Evolutionary conservation across 2,888 invertebrate species (phyloP).

Genomic region (Agonopterix alstromeriana): DNA sequence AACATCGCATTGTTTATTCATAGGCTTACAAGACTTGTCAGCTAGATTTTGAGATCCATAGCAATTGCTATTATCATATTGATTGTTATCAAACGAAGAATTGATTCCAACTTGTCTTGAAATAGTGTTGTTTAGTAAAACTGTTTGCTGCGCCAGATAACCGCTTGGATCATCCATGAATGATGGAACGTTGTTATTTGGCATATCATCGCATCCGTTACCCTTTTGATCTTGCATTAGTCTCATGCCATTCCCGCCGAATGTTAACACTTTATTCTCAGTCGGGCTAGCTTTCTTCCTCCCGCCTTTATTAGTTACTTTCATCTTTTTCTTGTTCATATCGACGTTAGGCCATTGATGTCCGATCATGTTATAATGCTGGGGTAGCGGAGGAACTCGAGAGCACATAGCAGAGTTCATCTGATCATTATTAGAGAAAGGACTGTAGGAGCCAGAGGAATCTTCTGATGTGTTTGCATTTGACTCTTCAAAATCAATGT

Average conservation of each 20-base stretch:
- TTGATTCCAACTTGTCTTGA: conserved; percentile 78
- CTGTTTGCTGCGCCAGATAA: conserved; percentile 93
- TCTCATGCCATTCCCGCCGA: conserved; percentile 51
- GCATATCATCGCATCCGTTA: conserved; percentile 60
- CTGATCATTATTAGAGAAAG: conserved; percentile 47
- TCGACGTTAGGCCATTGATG: conserved; percentile 66
- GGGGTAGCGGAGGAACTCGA: conserved; percentile 84
- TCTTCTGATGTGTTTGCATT: conserved; percentile 55
- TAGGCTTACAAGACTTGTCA: conserved; percentile 39
- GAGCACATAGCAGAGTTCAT: conserved; percentile 74
- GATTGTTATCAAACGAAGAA: conserved; percentile 44
- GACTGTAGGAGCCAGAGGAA: conserved; percentile 42
- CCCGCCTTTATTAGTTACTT: conserved; percentile 67
- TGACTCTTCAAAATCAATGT: conserved; percentile 51
- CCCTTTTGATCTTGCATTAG: conserved; percentile 51
- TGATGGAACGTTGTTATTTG: conserved; percentile 81
- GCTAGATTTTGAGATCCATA: conserved; percentile 38
- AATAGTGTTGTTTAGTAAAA: conserved; percentile 88
- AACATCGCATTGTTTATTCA: conserved; percentile 34
- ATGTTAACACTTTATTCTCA: conserved; percentile 47
- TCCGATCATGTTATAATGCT: conserved; percentile 73
- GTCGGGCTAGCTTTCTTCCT: conserved; percentile 64
- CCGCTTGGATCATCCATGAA: conserved; percentile 95
- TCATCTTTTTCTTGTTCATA: conserved; percentile 72
- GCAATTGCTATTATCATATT: conserved; percentile 40